Evolutionary conservation across 2,113 vertebrate genomes (phyloP).

Genomic region (Gobius niger): DNA sequence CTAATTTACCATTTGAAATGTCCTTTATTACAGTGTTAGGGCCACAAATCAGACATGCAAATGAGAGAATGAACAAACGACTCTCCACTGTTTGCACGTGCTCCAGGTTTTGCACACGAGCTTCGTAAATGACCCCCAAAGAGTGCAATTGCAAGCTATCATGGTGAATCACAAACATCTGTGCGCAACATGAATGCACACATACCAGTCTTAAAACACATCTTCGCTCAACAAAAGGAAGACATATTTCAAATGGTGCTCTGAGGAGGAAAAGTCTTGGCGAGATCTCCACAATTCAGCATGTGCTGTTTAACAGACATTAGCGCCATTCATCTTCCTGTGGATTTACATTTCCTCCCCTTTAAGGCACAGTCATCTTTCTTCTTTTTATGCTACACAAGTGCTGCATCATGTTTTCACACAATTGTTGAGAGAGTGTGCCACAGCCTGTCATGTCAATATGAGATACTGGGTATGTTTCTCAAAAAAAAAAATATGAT

Average conservation of each 20-base stretch:
- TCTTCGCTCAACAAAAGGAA: slow-evolving; percentile 16
- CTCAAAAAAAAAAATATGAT: too few relatives aligned
- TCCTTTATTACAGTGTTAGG: too few relatives aligned
- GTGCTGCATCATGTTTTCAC: slow-evolving; percentile 49
- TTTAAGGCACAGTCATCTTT: slow-evolving; percentile 28
- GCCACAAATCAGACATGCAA: too few relatives aligned
- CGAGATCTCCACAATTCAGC: slow-evolving; percentile 38
- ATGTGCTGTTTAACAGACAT: slow-evolving; percentile 49
- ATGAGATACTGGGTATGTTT: background rate
- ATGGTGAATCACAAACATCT: background rate
- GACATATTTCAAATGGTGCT: slow-evolving; percentile 28
- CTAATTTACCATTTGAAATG: too few relatives aligned
- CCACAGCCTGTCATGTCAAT: slow-evolving; percentile 39
- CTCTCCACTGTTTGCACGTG: too few relatives aligned
- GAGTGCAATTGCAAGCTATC: slow-evolving; percentile 20
- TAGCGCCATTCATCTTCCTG: slow-evolving; percentile 46
- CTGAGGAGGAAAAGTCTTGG: slow-evolving; percentile 20
- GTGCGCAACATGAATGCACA: background rate
- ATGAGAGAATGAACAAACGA: too few relatives aligned
- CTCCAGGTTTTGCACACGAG: too few relatives aligned
- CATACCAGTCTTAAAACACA: slow-evolving; percentile 5
- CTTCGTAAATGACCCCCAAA: background rate
- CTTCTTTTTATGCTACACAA: slow-evolving; percentile 20
- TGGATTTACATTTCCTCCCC: slow-evolving; percentile 44
- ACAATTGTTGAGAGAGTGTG: slow-evolving; percentile 42